Evolutionary conservation across 2,797 vertebrate species (phyloP), one percentile per base, ranked within the genome.

Genomic region (Chrosomus eos): DNA sequence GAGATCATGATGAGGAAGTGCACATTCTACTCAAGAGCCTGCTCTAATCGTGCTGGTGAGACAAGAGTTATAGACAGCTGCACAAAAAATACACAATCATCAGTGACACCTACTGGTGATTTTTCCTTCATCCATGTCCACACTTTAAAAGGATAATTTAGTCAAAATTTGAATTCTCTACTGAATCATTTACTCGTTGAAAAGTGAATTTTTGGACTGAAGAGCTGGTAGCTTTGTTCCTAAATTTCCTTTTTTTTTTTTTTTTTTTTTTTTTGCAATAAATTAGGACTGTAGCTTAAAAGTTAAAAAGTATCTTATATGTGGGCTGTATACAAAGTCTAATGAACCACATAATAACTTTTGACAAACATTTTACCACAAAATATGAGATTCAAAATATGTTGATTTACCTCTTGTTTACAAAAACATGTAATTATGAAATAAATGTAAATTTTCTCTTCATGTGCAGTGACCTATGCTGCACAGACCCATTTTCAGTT

Each of bases 1-100:
- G 98, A 99, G 93, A 99, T 99, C 71, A 95, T 98, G 76, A 93
- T 97, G 55, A 95, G 98, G 23, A 97, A 93, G 87, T 92, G 94
- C 87, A 97, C 97, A 0, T 99, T 99, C 92, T 97, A 97, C 91
- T 97, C 94, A 0, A 8, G 88, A 36, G 33, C 88, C 85, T 97
- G 95, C 90, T 76, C 88, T 10, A 88, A 96, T 83, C 89, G 81
- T 66, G 93, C 93, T 89, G 97, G 98, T 98, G 85, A 89, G 83
- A 89, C 80, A 80, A 83, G 58, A 75, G 0, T 0, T 21, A 36
- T 5, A 43, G 53, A 40, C 26, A 43, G 11, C 19, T 5, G n/a
- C 48, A 18, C 55, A 38, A 26, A 21, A 21, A n/a, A 82, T 33
- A 58, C 80, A 58, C 51, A 60, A 28, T 28, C 36, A 77, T n/a